Evolutionary conservation across 2,113 vertebrate species (phyloP).

Genomic region (Pteropus alecto): DNA sequence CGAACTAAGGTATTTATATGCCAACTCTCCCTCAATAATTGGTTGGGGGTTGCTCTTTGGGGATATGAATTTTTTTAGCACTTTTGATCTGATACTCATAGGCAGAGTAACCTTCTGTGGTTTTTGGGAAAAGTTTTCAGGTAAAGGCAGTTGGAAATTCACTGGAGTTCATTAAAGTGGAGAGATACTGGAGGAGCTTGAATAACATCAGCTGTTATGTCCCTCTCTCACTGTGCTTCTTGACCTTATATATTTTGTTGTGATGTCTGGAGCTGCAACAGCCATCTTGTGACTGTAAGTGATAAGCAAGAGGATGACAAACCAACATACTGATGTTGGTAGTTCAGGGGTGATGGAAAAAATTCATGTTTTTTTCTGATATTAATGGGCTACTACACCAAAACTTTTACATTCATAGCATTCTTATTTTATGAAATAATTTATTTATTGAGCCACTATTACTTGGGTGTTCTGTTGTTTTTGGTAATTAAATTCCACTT

Average conservation of each 20-base stretch:
- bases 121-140: background rate
- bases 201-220: background rate
- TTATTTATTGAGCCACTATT: background rate
- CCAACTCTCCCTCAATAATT: background rate
- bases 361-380: background rate
- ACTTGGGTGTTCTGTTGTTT: background rate
- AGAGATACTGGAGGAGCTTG: background rate
- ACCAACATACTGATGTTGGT: background rate
- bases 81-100: background rate
- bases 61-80: background rate
- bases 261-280: background rate
- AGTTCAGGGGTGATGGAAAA: background rate
- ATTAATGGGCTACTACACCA: background rate
- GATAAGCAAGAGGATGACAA: background rate
- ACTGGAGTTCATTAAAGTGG: background rate
- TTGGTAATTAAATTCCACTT: background rate
- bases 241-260: background rate
- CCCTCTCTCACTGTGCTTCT: background rate
- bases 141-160: background rate
- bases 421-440: constrained; percentile 5
- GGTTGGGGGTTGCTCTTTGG: background rate
- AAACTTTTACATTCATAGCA: background rate
- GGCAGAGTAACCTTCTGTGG: background rate
- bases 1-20: background rate
- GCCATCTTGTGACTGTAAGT: background rate